Conservation (phyloP, 2,113 vertebrate genomes). For the human region DNA sequence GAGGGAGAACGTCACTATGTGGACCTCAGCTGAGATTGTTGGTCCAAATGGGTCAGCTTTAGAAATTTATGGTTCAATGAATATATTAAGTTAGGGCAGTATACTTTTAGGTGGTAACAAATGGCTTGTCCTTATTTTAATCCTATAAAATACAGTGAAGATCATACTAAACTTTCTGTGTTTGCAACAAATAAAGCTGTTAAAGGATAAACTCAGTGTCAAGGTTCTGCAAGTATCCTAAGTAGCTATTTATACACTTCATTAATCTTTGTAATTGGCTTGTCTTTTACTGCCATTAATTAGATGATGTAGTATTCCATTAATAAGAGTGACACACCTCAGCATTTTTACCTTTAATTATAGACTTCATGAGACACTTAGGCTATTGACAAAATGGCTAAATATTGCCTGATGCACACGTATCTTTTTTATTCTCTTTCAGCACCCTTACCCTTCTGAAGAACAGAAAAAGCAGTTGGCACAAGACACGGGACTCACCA, state of each 20-base stretch:
- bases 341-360: constrained; percentile 90
- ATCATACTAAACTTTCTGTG: constrained; percentile 70
- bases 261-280: constrained; percentile 99
- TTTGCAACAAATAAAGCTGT: constrained; percentile 83
- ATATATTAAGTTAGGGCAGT: background rate
- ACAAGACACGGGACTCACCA: constrained; percentile 99
- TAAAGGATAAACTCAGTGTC: constrained; percentile 89
- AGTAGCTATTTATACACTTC: constrained; percentile 97
- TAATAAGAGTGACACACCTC: constrained; percentile 94
- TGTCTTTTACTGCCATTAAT: constrained; percentile 98
- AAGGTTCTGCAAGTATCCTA: constrained; percentile 89
- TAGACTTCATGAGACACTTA: constrained; percentile 82
- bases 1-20: background rate
- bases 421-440: constrained; percentile 81
- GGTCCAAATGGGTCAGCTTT: background rate
- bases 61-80: background rate
- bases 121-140: background rate
- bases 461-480: constrained; percentile 99
- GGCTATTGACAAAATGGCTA: constrained; percentile 73
- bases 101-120: background rate
- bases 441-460: constrained; percentile 99
- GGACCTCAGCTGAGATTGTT: background rate
- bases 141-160: background rate
- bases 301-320: constrained; percentile 97
- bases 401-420: constrained; percentile 32